A percentile compares a stretch with the other conserved stretches of the same genome.
These are phyloP conservation scores for Apus apus DNA, from an alignment of 2,113 vertebrate genomes.

Conservation along the genomic window DNA sequence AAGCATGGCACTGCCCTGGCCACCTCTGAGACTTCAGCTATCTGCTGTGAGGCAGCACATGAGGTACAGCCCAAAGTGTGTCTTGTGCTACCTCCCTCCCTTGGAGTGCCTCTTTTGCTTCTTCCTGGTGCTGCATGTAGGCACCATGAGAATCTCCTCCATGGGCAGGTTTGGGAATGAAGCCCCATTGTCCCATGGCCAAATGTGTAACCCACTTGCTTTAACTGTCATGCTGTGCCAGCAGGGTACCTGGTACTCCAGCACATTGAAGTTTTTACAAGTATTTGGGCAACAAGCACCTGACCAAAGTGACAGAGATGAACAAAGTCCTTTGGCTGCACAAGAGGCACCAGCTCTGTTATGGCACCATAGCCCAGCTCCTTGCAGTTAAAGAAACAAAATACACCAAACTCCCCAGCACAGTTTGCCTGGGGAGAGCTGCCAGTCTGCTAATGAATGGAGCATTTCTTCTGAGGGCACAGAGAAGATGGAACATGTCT, in stretches of 20 bases:
- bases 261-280: not conserved
- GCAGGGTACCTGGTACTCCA: not conserved
- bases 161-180: not conserved
- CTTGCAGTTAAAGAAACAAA: not conserved
- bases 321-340: not conserved
- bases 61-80: not conserved
- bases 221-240: not conserved
- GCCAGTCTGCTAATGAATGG: not conserved
- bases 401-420: not conserved
- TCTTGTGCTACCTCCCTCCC: not conserved
- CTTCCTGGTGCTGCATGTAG: not conserved
- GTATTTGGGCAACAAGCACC: not conserved
- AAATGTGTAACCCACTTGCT: not conserved
- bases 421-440: not conserved
- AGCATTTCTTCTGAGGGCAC: not conserved
- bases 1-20: accelerated
- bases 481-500: not conserved
- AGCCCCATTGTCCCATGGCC: not conserved
- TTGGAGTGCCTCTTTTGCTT: not conserved
- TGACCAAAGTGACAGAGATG: not conserved
- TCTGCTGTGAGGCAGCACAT: accelerated
- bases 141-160: not conserved
- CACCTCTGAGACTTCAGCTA: not conserved
- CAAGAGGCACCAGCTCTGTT: accelerated
- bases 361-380: not conserved